These are phyloP conservation scores for Lytechinus variegatus DNA, from an alignment of 35 echinoderm and acorn worm genomes.

Conservation along the genomic window DNA sequence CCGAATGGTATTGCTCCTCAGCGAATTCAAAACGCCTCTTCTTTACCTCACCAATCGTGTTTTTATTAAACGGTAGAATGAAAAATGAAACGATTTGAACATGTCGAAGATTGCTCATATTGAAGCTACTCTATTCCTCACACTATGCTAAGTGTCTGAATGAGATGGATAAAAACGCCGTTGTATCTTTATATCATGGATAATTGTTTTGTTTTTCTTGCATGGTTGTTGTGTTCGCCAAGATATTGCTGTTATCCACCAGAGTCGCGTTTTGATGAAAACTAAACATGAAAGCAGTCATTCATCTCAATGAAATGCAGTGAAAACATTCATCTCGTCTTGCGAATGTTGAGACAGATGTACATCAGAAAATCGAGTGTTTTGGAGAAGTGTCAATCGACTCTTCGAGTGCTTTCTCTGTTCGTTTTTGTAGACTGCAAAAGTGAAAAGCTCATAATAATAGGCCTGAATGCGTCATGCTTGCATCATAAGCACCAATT, in stretches of 20 bases:
- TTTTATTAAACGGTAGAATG: not conserved
- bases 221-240: not conserved
- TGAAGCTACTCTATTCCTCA: not conserved
- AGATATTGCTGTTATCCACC: not conserved
- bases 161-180: not conserved
- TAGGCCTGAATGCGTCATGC: no score
- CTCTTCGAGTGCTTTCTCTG: not conserved
- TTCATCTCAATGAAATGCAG: not conserved
- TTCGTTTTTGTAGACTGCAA: no score
- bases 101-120: not conserved
- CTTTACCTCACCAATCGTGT: not conserved
- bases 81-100: not conserved
- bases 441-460: no score
- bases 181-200: not conserved
- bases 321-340: not conserved
- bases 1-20: not conserved
- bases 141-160: not conserved
- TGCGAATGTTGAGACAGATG: not conserved
- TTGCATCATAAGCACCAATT: no score
- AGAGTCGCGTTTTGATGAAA: not conserved
- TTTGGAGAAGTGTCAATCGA: not conserved
- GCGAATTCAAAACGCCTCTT: not conserved
- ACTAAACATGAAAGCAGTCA: not conserved
- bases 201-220: not conserved
- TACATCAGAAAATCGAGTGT: not conserved